A percentile compares a stretch with the other conserved stretches of the same genome.
phyloP scores from a whole-genome alignment of 2,113 vertebrate genomes.

The Phalacrocorax pelagicus region DNA sequence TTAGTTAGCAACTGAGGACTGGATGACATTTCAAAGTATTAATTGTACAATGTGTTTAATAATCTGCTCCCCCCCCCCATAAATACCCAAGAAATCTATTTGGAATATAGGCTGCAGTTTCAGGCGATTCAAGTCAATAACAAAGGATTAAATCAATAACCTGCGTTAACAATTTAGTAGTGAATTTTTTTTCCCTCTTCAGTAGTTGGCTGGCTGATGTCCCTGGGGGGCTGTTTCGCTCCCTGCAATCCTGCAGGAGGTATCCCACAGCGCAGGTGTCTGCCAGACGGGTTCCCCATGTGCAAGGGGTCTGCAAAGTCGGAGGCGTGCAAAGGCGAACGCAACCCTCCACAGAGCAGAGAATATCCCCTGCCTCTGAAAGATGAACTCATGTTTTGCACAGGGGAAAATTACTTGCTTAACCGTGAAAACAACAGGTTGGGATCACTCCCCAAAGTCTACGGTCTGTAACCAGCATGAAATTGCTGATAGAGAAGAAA shows the following conservation, averaged over 20 bases:
- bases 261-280: background rate
- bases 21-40: background rate
- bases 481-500: background rate
- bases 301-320: background rate
- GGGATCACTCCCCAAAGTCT: background rate
- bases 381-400: background rate
- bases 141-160: background rate
- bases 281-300: background rate
- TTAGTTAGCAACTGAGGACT: background rate
- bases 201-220: background rate
- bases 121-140: background rate
- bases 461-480: background rate
- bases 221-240: no score
- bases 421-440: background rate
- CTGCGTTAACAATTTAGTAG: background rate
- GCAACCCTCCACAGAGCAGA: background rate
- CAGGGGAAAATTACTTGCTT: background rate
- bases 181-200: background rate
- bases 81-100: background rate
- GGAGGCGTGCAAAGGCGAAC: no score
- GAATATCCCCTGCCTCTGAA: no score
- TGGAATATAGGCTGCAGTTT: background rate
- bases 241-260: background rate
- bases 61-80: no score
- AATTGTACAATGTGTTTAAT: background rate